These are phyloP conservation scores for Haliclona indistincta DNA, from an alignment of 37 sponge, comb jelly and placozoan genomes.

Conservation along the genomic window DNA sequence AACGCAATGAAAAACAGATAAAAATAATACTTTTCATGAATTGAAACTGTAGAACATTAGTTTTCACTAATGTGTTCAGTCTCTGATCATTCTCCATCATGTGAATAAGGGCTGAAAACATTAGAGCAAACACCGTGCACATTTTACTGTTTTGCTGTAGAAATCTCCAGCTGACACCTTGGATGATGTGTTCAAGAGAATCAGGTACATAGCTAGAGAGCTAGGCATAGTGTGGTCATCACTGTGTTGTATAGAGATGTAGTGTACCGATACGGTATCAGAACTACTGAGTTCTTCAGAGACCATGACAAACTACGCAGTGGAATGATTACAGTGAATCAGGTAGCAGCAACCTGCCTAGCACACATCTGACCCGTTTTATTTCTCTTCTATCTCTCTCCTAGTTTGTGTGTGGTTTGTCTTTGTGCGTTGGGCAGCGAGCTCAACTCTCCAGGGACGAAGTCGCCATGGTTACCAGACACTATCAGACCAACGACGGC, in stretches of 20 bases:
- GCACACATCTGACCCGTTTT: background rate
- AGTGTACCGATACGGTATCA: slow-evolving; percentile 90
- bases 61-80: too few relatives aligned
- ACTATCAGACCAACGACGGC: slow-evolving; percentile 62
- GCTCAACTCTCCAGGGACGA: slow-evolving; percentile 74
- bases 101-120: too few relatives aligned
- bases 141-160: too few relatives aligned
- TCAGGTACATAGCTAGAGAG: slow-evolving; percentile 1
- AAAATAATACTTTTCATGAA: too few relatives aligned
- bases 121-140: too few relatives aligned
- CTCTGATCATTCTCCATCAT: too few relatives aligned
- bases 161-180: too few relatives aligned
- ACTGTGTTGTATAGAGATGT: slow-evolving; percentile 43
- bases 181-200: slow-evolving; percentile 28
- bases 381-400: background rate
- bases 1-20: too few relatives aligned
- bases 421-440: slow-evolving; percentile 56
- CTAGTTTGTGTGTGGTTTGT: slow-evolving; percentile 79
- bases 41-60: too few relatives aligned
- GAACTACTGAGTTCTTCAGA: slow-evolving; percentile 92
- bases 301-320: slow-evolving; percentile 89
- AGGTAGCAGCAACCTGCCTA: slow-evolving; percentile 41
- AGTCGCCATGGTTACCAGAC: slow-evolving; percentile 54
- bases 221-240: slow-evolving; percentile 1
- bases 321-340: slow-evolving; percentile 91